Percentiles rank a stretch among this genome's conserved stretches.
Evolutionary conservation across 2,113 vertebrate genomes (phyloP).

Genomic region (Osmerus eperlanus): DNA sequence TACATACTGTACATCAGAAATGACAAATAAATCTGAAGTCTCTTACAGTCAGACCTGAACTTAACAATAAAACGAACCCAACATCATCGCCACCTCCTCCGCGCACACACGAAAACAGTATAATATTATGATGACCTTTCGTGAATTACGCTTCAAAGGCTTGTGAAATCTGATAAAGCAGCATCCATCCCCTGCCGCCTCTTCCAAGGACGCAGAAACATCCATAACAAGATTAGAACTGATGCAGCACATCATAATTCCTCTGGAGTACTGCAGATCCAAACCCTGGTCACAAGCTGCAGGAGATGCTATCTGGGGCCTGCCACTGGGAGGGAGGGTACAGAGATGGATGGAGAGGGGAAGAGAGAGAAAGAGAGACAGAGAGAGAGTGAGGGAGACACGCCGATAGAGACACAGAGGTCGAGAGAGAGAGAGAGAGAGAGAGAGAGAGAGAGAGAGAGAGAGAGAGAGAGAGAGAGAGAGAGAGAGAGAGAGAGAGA

Average conservation of each 20-base stretch:
- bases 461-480: neutral
- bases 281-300: conserved; percentile 52
- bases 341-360: conserved; percentile 7
- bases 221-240: conserved; percentile 73
- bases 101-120: conserved; percentile 16
- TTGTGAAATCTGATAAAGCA: conserved; percentile 70
- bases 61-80: too few relatives aligned
- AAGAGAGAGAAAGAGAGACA: neutral
- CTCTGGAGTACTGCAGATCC: conserved; percentile 49
- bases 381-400: neutral
- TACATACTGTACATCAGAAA: too few relatives aligned
- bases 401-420: neutral
- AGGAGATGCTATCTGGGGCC: conserved; percentile 59
- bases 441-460: neutral
- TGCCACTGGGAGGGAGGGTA: conserved; percentile 14
- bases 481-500: neutral
- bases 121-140: conserved; percentile 49
- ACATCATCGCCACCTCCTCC: neutral
- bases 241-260: conserved; percentile 69
- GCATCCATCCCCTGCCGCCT: conserved; percentile 53
- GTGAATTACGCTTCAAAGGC: conserved; percentile 60
- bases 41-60: too few relatives aligned
- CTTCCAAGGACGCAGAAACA: conserved; percentile 72
- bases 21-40: too few relatives aligned
- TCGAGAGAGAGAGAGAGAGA: neutral